Evolutionary conservation across 2,113 vertebrate species (phyloP), one percentile per base, ranked within the genome.

Genomic region (Poecile atricapillus): DNA sequence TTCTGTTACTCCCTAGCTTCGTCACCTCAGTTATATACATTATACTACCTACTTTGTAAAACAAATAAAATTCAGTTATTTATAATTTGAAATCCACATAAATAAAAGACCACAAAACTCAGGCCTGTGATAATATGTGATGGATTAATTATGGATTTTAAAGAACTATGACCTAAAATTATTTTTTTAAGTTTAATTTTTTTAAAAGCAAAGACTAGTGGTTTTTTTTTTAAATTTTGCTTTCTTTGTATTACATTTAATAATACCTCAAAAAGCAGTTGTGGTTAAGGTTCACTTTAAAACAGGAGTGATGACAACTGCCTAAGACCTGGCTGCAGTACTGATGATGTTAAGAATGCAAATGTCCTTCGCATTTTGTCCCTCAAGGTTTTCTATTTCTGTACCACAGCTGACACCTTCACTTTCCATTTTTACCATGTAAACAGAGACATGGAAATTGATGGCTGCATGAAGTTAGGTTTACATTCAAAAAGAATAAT

Each of bases 341-440:
- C 82, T 65, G 74, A 74, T 65, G 77, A 68, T 56, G 27, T 39
- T 68, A 88, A 55, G 28, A 94, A 88, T 71, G 43, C 28, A 56
- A 69, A 58, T 41, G 73, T 80, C 80, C 93, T 92, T 95, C 1
- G 0, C 50, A 83, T 86, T 80, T 77, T 91, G 76, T 80, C 68
- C 60, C 80, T 94, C 46, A 70, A 81, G 81, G 83, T 86, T 90
- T 94, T 92, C 87, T 94, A 83, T 83, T 96, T 94, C 73, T 91
- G 91, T n/a, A 77, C 31, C 9, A 50, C 60, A 89, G 91, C 59
- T 90, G 85, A 95, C 79, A 90, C 37, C 46, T 83, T 88, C 82
- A 59, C 50, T 93, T 95, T 88, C 67, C 60, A 84, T 50, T 89
- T 91, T 56, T 47, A 35, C 69, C 39, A 71, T 39, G 33, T 81